Evolutionary conservation across 2,113 vertebrate species (phyloP).

Genomic region (Oreocharis arfaki): DNA sequence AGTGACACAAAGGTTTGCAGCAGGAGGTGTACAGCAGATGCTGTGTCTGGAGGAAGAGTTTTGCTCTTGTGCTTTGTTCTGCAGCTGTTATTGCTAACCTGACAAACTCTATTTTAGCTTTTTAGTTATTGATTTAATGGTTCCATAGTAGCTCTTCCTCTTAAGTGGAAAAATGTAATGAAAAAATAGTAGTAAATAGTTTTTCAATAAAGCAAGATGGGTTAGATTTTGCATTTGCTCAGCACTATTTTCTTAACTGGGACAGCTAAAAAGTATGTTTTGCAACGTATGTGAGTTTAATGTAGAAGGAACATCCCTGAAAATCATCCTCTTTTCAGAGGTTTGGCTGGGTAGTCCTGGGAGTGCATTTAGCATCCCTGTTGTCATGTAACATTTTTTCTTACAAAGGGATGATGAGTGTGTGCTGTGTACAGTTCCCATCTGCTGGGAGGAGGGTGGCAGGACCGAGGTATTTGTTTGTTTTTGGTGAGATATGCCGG

Average conservation of each 20-base stretch:
- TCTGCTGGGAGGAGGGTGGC: constrained; percentile 13
- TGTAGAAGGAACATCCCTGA: neutral
- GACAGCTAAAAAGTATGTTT: neutral
- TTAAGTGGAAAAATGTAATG: neutral
- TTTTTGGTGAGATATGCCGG: neutral
- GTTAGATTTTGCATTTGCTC: neutral
- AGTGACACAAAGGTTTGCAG: neutral
- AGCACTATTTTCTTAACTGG: neutral
- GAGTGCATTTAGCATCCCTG: neutral
- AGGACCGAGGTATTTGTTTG: neutral
- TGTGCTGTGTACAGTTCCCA: neutral
- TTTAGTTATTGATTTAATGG: neutral
- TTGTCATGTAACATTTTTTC: neutral
- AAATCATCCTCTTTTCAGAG: neutral
- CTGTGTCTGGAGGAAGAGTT: neutral
- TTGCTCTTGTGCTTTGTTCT: neutral
- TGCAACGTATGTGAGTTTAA: neutral
- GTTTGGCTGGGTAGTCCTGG: neutral
- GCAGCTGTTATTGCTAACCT: constrained; percentile 33
- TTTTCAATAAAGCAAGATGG: neutral
- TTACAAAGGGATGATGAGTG: neutral
- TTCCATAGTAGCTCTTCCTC: neutral
- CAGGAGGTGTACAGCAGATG: neutral
- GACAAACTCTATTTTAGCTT: constrained; percentile 43
- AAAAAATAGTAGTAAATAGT: neutral